Evolutionary conservation across 2,888 invertebrate genomes (phyloP).

Genomic region (Malacosoma neustria): DNA sequence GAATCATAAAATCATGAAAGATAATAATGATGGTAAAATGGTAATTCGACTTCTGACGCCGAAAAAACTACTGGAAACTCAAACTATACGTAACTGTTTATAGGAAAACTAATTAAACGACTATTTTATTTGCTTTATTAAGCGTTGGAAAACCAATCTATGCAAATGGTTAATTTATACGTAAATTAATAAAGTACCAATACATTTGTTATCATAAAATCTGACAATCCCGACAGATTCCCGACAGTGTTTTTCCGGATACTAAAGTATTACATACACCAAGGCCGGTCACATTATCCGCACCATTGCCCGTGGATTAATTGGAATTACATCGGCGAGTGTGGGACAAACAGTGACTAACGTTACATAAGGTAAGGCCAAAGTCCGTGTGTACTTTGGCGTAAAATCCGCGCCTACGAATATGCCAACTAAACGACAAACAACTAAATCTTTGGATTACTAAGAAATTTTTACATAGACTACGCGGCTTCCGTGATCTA

Average conservation of each 20-base stretch:
- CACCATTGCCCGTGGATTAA: neutral
- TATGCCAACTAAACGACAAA: neutral
- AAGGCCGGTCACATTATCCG: constrained; percentile 1
- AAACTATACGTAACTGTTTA: too few relatives aligned
- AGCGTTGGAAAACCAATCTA: too few relatives aligned
- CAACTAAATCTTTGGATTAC: neutral
- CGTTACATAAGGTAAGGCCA: neutral
- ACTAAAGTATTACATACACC: neutral
- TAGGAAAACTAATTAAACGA: too few relatives aligned
- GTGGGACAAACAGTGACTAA: neutral
- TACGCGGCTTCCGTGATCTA: too few relatives aligned
- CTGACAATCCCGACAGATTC: neutral
- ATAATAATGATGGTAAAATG: too few relatives aligned
- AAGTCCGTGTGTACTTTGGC: neutral
- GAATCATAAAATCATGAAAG: too few relatives aligned
- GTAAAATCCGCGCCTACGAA: neutral
- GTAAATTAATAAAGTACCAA: too few relatives aligned
- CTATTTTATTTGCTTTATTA: too few relatives aligned
- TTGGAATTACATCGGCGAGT: constrained; percentile 2
- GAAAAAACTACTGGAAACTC: too few relatives aligned
- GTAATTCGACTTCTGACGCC: too few relatives aligned
- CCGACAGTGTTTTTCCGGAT: neutral
- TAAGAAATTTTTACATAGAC: neutral
- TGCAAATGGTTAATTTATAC: too few relatives aligned
- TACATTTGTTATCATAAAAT: too few relatives aligned